These are phyloP conservation scores for Oophaga pumilio DNA, from an alignment of 2,113 vertebrate species.

Conservation along the genomic window DNA sequence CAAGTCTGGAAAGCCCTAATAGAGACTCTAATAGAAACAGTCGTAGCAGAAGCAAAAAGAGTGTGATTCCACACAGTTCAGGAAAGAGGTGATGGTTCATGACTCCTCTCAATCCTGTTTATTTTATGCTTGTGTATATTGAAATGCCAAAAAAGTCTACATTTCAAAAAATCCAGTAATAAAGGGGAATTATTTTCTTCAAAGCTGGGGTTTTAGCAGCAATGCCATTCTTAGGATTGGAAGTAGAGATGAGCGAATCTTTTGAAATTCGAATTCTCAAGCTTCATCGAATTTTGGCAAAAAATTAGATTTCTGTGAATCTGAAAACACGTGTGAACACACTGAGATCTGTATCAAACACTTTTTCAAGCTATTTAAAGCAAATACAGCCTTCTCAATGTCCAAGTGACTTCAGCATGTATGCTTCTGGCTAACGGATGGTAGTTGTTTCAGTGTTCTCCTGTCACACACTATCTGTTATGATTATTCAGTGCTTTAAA, in stretches of 20 bases:
- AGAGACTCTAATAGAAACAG: slow-evolving; percentile 72
- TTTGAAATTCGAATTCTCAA: too few species aligned
- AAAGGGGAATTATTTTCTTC: not conserved
- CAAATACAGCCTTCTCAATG: too few species aligned
- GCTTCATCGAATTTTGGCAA: too few species aligned
- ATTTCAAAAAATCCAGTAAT: not conserved
- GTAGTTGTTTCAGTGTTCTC: too few species aligned
- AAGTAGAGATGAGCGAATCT: not conserved
- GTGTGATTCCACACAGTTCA: slow-evolving; percentile 77
- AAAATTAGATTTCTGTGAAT: too few species aligned
- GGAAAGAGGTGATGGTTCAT: slow-evolving; percentile 87
- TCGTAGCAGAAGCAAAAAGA: slow-evolving; percentile 76
- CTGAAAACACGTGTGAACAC: too few species aligned
- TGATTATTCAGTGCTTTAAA: too few species aligned
- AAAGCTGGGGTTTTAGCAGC: not conserved
- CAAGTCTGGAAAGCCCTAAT: slow-evolving; percentile 70
- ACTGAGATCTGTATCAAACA: too few species aligned
- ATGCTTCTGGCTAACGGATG: too few species aligned
- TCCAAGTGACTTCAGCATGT: too few species aligned
- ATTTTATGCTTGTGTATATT: slow-evolving; percentile 62
- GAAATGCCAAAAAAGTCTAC: slow-evolving; percentile 62
- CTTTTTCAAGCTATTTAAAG: too few species aligned
- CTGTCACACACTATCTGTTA: too few species aligned
- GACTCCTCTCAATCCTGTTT: slow-evolving; percentile 60
- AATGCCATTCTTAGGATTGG: not conserved